phyloP scores from a whole-genome alignment of 2,888 invertebrate genomes.

The Cantharis lateralis region DNA sequence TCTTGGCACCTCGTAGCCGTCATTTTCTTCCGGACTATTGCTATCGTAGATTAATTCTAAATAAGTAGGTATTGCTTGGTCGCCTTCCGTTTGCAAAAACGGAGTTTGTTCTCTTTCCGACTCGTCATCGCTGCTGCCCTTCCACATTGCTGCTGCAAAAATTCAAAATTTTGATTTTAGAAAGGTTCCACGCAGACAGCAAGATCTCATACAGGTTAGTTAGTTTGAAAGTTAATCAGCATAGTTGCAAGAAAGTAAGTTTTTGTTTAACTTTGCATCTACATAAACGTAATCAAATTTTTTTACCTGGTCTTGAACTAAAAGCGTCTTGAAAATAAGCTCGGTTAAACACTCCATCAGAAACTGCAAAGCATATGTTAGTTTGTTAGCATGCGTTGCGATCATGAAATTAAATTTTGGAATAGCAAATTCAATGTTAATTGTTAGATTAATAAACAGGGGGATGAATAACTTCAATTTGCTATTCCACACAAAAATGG shows the following conservation, averaged over 20 bases:
- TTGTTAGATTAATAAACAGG: too few relatives aligned
- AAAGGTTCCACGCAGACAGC: not conserved
- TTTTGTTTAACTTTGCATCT: not conserved
- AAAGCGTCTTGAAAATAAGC: slow-evolving; percentile 79
- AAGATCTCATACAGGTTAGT: not conserved
- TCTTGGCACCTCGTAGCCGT: slow-evolving; percentile 42
- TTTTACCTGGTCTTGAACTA: slow-evolving; percentile 64
- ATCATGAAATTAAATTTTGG: not conserved
- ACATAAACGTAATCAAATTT: not conserved
- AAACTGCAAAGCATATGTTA: slow-evolving; percentile 55
- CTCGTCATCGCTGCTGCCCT: slow-evolving; percentile 20
- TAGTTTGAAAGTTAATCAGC: not conserved
- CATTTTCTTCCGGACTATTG: slow-evolving; percentile 36
- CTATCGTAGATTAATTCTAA: slow-evolving; percentile 40
- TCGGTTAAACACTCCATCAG: slow-evolving; percentile 75
- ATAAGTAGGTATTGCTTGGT: slow-evolving; percentile 37
- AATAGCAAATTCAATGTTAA: not conserved
- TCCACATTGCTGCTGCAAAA: slow-evolving; percentile 21
- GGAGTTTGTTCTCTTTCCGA: slow-evolving; percentile 23
- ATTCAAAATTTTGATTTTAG: not conserved
- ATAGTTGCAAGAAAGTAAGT: not conserved
- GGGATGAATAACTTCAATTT: not conserved
- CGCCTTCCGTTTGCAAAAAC: slow-evolving; percentile 15
- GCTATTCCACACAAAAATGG: not conserved
- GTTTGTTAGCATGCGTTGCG: slow-evolving; percentile 7